phyloP scores from a whole-genome alignment of 2,888 invertebrate species.

The Melinopterus prodromus region DNA sequence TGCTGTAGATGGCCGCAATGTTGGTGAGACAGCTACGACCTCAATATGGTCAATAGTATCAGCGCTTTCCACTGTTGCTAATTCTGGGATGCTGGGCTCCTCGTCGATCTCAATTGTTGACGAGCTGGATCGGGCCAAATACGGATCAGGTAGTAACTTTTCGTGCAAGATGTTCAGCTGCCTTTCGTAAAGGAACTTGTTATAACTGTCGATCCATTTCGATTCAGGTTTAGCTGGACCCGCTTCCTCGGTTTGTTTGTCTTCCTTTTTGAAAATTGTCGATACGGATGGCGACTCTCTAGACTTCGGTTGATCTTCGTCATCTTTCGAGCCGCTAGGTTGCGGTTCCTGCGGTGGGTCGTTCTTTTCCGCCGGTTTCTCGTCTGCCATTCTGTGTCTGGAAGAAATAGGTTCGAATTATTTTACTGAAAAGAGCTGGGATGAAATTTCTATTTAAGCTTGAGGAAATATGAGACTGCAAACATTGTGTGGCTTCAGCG shows the following conservation, averaged over 20 bases:
- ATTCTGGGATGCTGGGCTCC: too few relatives aligned
- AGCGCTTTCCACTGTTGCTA: background rate
- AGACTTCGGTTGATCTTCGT: background rate
- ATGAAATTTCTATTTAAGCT: too few relatives aligned
- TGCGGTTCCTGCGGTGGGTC: background rate
- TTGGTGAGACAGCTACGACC: background rate
- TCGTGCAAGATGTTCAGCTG: background rate
- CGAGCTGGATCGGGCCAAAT: background rate
- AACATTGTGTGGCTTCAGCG: background rate
- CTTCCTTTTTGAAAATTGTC: background rate
- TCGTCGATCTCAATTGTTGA: background rate
- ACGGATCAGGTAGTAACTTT: background rate
- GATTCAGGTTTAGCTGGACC: background rate
- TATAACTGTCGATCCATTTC: background rate
- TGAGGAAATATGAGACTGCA: background rate
- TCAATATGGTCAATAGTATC: background rate
- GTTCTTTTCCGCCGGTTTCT: background rate
- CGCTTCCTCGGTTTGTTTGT: background rate
- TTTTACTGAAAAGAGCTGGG: too few relatives aligned
- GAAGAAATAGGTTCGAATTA: background rate
- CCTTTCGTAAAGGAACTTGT: background rate
- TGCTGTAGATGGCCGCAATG: background rate
- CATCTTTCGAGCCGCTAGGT: background rate
- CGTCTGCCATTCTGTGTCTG: background rate
- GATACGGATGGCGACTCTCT: background rate